phyloP scores from a whole-genome alignment of 1,140 invertebrate genomes.

The Ctenoplectra terminalis region DNA sequence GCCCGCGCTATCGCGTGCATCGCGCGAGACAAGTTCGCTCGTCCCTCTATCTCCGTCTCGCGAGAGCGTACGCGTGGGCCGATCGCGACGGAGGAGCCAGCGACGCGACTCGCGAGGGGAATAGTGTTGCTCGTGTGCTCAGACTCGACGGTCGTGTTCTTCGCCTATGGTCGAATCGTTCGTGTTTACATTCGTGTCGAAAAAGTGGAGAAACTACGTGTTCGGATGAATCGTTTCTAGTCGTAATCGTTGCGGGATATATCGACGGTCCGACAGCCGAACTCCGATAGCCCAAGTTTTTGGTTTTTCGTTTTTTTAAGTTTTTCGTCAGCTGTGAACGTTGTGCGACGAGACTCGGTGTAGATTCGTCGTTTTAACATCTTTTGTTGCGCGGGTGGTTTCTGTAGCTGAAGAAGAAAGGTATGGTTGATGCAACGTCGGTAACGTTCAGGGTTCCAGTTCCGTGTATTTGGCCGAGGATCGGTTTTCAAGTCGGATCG shows the following conservation, averaged over 20 bases:
- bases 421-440: neutral
- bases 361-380: too few species aligned
- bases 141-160: constrained; percentile 48
- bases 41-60: constrained; percentile 33
- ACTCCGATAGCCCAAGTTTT: too few species aligned
- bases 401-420: too few species aligned
- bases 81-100: constrained; percentile 50
- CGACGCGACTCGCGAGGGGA: constrained; percentile 34
- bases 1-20: constrained; percentile 42
- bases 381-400: too few species aligned
- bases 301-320: too few species aligned
- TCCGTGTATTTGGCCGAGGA: neutral
- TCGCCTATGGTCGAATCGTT: neutral
- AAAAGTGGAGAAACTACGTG: neutral
- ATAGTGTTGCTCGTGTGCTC: constrained; percentile 65
- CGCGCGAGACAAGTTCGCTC: constrained; percentile 7
- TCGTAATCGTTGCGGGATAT: neutral
- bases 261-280: too few species aligned
- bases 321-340: too few species aligned
- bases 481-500: neutral
- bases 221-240: neutral
- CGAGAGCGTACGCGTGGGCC: constrained; percentile 53
- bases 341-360: too few species aligned
- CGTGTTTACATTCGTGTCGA: constrained; percentile 2
- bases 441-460: neutral